Conservation (phyloP, 2,797 vertebrate species). For the Hypotaenidia okinawae region DNA sequence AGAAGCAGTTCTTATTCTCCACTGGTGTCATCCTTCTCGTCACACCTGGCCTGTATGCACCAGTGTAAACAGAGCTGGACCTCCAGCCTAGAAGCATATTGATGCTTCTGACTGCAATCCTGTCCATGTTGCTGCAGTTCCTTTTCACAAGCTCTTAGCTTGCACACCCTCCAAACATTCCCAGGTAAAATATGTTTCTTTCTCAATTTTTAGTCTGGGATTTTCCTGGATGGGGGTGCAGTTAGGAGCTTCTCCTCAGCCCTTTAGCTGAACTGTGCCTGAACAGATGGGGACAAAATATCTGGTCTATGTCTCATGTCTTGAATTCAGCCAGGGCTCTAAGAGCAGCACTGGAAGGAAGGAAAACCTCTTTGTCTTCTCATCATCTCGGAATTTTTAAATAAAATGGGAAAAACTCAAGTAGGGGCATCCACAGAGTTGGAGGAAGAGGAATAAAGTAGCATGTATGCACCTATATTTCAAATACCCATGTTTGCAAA, state of each 20-base stretch:
- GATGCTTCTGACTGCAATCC: not conserved
- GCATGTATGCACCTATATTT: not conserved
- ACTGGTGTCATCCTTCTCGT: not conserved
- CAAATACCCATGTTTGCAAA: not conserved
- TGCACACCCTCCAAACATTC: constrained; percentile 35
- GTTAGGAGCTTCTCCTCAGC: not conserved
- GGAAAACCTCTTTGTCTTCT: not conserved
- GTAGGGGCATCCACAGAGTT: not conserved
- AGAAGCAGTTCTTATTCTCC: not conserved
- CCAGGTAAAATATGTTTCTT: constrained; percentile 10
- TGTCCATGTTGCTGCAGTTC: not conserved
- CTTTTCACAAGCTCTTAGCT: not conserved
- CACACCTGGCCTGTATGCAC: not conserved
- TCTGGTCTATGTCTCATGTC: not conserved
- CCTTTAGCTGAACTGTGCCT: not conserved
- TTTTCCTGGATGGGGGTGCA: constrained; percentile 21
- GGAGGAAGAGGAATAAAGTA: not conserved
- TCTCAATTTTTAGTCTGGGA: constrained; percentile 25
- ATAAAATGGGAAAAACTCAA: not conserved
- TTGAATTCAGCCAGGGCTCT: constrained; percentile 24
- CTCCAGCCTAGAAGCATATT: not conserved
- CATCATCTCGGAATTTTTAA: not conserved
- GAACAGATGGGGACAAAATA: not conserved
- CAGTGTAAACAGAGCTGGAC: not conserved
- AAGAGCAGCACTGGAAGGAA: constrained; percentile 2